Evolutionary conservation across 2,888 invertebrate genomes (phyloP), one percentile per base, ranked within the genome.

Genomic region (Cryptus viduatorius): DNA sequence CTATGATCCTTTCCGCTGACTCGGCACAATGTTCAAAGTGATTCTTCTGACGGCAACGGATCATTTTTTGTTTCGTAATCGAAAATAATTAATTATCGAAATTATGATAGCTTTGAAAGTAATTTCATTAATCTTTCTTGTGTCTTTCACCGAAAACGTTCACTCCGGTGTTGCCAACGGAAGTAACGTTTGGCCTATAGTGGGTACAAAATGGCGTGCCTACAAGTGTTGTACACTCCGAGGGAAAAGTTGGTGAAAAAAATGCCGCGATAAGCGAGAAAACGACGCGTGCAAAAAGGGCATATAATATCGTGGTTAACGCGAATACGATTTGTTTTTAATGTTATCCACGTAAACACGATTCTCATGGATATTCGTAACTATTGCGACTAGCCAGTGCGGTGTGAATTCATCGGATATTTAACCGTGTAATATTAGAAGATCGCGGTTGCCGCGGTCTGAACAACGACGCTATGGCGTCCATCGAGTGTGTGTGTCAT

Each of bases 401-500:
- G 73, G 59, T 24, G 19, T 7, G 42, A 48, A 68, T 59, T 48
- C n/a, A 59, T 44, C 61, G 72, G 59, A 67, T 65, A 73, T 68
- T 61, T 53, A 68, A 76, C 59, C 48, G 73, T 76, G 79, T 71
- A 65, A 77, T 72, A 86, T 83, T 80, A 79, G 48, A 79, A 75
- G 64, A 65, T 69, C 77, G 83, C 81, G 83, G 73, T 79, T 75
- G 84, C 83, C 84, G 86, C 79, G 87, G 87, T 88, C 87, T 86
- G 90, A 90, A 90, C 89, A 90, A 89, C 90, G 92, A 92, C 92
- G 92, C 92, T 92, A 93, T 93, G 92, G 93, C 92, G 92, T 92
- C 92, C 90, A 90, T 90, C 88, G 87, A 84, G 84, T 86, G 88
- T 88, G 88, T 86, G 86, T 87, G 86, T 87, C 86, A 87, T 87